A percentile compares a stretch with the other conserved stretches of the same genome.
Evolutionary conservation across 2,113 vertebrate genomes (phyloP).

Genomic region (Motacilla alba): DNA sequence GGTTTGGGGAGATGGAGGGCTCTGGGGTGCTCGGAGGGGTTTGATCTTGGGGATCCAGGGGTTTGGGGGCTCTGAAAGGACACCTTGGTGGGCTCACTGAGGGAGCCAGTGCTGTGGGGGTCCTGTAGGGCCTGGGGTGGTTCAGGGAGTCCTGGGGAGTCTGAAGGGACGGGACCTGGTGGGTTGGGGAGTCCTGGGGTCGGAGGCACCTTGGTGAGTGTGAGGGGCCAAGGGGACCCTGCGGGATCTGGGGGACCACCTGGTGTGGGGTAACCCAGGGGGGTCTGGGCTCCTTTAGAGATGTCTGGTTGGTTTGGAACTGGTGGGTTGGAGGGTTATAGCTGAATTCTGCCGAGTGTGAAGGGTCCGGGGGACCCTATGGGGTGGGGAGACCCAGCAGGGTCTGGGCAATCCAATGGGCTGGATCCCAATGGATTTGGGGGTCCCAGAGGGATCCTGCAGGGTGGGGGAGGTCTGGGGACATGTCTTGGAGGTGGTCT

Average conservation of each 20-base stretch:
- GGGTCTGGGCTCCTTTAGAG: not conserved
- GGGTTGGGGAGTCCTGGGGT: not conserved
- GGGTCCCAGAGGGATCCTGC: not conserved
- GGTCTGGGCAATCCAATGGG: not conserved
- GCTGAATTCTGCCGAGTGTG: not conserved
- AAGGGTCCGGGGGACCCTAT: not conserved
- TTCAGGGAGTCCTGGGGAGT: too few relatives aligned
- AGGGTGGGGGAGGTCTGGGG: not conserved
- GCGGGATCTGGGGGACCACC: not conserved
- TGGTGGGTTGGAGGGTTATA: not conserved
- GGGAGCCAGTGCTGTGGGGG: not conserved
- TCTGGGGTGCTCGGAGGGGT: not conserved
- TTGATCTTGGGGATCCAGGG: not conserved
- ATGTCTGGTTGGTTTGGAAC: not conserved
- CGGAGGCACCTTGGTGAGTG: not conserved
- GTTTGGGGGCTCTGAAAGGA: not conserved
- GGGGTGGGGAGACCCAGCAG: not conserved
- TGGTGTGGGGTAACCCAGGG: not conserved
- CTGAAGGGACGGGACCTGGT: not conserved
- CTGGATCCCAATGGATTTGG: not conserved
- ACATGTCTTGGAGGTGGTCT: not conserved
- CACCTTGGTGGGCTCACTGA: not conserved
- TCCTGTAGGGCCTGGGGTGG: not conserved
- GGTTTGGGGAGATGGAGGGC: not conserved
- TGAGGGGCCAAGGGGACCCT: not conserved